Conservation (phyloP, 2,797 vertebrate genomes). For the Fringilla coelebs region DNA sequence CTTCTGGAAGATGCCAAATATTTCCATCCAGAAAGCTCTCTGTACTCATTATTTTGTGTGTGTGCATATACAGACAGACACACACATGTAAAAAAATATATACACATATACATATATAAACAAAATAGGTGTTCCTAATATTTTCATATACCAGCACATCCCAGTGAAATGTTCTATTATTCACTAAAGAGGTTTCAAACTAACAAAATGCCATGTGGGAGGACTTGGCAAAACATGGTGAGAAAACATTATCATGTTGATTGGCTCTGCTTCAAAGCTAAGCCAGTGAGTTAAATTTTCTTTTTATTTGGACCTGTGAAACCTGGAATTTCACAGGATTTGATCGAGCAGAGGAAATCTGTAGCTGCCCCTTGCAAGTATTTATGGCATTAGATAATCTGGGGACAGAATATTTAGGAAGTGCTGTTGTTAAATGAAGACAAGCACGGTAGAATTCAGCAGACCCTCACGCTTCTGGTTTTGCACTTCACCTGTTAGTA, state of each 20-base stretch:
- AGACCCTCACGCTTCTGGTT: not conserved
- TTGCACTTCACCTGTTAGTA: not conserved
- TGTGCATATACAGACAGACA: not conserved
- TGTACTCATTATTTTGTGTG: not conserved
- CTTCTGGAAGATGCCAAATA: not conserved
- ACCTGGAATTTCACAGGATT: not conserved
- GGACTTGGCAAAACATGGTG: not conserved
- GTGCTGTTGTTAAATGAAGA: not conserved
- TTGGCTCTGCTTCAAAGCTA: not conserved
- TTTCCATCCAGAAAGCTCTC: not conserved
- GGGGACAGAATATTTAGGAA: not conserved
- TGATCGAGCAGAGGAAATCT: not conserved
- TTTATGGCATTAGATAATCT: not conserved
- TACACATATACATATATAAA: not conserved
- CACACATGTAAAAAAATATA: not conserved
- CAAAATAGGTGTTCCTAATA: not conserved
- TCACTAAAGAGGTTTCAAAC: conserved; percentile 25
- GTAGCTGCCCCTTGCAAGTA: not conserved
- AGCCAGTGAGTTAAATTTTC: not conserved
- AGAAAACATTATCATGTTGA: not conserved
- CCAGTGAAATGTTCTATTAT: conserved; percentile 48
- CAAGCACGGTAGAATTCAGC: not conserved
- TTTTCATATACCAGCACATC: not conserved
- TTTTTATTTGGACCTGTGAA: not conserved
- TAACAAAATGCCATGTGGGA: not conserved